phyloP scores from a whole-genome alignment of 2,797 vertebrate species.

The Aselliscus stoliczkanus region DNA sequence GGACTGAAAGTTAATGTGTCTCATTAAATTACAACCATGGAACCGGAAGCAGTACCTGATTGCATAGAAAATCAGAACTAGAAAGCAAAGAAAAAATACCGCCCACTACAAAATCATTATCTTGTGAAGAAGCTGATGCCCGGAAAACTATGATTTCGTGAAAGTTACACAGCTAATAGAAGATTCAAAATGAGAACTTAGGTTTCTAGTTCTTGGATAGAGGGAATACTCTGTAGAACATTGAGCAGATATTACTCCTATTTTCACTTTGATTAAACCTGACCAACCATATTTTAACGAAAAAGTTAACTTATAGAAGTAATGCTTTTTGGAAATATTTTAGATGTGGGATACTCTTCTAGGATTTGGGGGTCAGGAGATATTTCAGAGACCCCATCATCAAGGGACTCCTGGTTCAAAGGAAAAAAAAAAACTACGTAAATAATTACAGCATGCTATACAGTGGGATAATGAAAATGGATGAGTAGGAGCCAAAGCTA shows the following conservation, averaged over 20 bases:
- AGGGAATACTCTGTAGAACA: neutral
- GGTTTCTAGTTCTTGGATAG: neutral
- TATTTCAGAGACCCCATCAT: neutral
- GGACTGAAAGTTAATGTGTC: constrained; percentile 44
- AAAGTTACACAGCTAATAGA: neutral
- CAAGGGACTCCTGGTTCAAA: neutral
- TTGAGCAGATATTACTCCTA: neutral
- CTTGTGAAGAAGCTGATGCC: neutral
- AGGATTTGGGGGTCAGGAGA: neutral
- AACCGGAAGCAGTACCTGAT: neutral
- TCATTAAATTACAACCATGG: constrained; percentile 52
- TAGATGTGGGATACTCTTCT: neutral
- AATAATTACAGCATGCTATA: neutral
- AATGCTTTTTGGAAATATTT: neutral
- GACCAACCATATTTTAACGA: neutral
- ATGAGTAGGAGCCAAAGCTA: neutral
- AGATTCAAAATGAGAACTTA: neutral
- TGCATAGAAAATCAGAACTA: neutral
- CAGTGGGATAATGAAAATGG: neutral
- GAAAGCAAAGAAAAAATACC: neutral
- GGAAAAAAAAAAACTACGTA: neutral
- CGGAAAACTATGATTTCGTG: neutral
- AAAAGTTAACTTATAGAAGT: neutral
- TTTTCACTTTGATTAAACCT: neutral
- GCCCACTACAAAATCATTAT: neutral